Percentiles rank a stretch among this genome's conserved stretches.
Evolutionary conservation across 2,113 vertebrate genomes (phyloP).

Genomic region (Percopsis transmontana): DNA sequence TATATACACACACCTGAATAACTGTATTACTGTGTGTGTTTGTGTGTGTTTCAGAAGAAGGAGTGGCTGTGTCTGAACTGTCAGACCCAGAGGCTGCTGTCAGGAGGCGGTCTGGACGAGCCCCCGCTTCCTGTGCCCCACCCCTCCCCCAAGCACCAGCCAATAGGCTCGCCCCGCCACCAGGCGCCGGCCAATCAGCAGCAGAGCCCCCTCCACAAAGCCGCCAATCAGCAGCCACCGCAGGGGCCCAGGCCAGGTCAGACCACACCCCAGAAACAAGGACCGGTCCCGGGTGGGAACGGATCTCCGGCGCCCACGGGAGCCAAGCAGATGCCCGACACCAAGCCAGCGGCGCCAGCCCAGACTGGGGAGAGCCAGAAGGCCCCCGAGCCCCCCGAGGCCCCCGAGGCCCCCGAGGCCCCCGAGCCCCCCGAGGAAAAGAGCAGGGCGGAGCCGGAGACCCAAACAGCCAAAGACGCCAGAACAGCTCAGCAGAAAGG

Average conservation of each 20-base stretch:
- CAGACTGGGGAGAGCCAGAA: background rate
- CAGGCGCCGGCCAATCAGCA: slow-evolving; percentile 72
- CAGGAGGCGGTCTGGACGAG: slow-evolving; percentile 87
- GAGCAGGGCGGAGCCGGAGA: slow-evolving; percentile 53
- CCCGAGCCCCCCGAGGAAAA: slow-evolving; percentile 57
- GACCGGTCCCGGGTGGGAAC: slow-evolving; percentile 46
- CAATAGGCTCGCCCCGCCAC: slow-evolving; percentile 79
- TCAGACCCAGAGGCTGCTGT: slow-evolving; percentile 94
- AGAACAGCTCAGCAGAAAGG: slow-evolving; percentile 74
- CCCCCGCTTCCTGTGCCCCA: slow-evolving; percentile 80
- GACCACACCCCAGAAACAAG: slow-evolving; percentile 62
- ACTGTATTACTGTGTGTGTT: background rate
- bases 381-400: background rate
- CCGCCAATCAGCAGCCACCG: slow-evolving; percentile 44
- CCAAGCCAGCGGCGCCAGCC: slow-evolving; percentile 64
- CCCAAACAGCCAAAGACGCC: slow-evolving; percentile 60
- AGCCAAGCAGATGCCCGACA: slow-evolving; percentile 73
- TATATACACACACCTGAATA: background rate
- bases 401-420: slow-evolving; percentile 58
- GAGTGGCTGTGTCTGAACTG: slow-evolving; percentile 99
- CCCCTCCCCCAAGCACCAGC: slow-evolving; percentile 81
- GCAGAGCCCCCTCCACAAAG: slow-evolving; percentile 71
- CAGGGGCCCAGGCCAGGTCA: slow-evolving; percentile 57
- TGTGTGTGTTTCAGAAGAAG: slow-evolving; percentile 85
- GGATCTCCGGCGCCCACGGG: slow-evolving; percentile 52